Evolutionary conservation across 2,797 vertebrate genomes (phyloP).

Genomic region (Caiman crocodilus): DNA sequence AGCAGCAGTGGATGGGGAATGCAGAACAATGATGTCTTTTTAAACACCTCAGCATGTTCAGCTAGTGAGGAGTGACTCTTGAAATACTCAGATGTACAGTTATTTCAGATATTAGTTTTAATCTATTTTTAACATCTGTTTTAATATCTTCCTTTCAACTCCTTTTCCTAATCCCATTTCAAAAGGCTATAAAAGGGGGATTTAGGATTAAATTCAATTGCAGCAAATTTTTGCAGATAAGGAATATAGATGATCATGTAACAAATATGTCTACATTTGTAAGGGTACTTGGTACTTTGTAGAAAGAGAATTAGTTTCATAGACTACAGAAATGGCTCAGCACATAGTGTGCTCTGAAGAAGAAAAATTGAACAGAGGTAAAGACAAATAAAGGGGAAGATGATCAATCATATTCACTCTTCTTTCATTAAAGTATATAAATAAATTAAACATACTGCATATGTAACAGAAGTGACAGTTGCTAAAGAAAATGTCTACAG

Average conservation of each 20-base stretch:
- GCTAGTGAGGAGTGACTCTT: not conserved
- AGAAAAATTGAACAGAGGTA: not conserved
- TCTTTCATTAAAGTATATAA: slow-evolving; percentile 10
- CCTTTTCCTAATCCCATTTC: not conserved
- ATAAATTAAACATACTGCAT: not conserved
- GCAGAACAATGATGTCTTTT: not conserved
- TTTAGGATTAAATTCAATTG: not conserved
- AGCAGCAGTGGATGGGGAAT: not conserved
- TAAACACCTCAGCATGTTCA: not conserved
- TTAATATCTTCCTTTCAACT: not conserved
- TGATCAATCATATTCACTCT: not conserved
- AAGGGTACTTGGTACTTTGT: not conserved
- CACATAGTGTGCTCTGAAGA: too few species aligned
- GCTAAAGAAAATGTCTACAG: not conserved
- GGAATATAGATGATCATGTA: not conserved
- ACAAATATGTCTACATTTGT: not conserved
- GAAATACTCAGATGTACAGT: not conserved
- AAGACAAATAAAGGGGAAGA: not conserved
- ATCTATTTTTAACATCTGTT: not conserved
- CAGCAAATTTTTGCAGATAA: not conserved
- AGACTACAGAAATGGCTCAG: too few species aligned
- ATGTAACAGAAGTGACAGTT: slow-evolving; percentile 45
- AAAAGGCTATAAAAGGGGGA: not conserved
- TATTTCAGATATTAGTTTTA: not conserved
- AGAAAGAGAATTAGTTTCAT: not conserved